Evolutionary conservation across 2,113 vertebrate genomes (phyloP), one percentile per base, ranked within the genome.

Genomic region (Gallinago undulata): DNA sequence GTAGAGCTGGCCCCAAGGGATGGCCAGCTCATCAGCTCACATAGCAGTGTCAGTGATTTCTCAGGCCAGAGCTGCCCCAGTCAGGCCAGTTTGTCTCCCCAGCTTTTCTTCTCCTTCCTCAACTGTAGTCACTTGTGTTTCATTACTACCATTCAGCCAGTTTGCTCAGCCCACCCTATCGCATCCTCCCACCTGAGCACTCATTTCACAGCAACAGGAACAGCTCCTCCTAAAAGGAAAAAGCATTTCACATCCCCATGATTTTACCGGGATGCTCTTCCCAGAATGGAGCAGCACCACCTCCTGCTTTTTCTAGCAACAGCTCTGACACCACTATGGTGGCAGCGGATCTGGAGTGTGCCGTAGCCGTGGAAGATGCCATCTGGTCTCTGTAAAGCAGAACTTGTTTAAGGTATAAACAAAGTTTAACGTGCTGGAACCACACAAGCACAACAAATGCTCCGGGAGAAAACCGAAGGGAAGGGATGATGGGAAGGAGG

Each of bases 11-110:
- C 57, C 68, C 39, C 3, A 4, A 25, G 55, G 31, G 94, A 27
- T 7, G 1, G 45, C 30, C 8, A 3, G 45, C 56, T 85, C 2
- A 0, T 63, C 67, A 76, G n/a, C 67, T 63, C 75, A 8, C 18
- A 1, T 6, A 45, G 73, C 79, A 74, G 22, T 1, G 8, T 6
- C 70, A 31, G 27, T 3, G n/a, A 68, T 22, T 69, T 15, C 76
- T 80, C 80, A 47, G 53, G 72, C n/a, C 73, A 80, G 10, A 60
- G 62, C 0, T 35, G 33, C 43, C 43, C 39, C 7, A 5, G 25
- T 27, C 64, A 81, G 45, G 41, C 6, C 45, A 80, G 28, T 43
- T 28, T 79, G 16, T 30, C 41, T 18, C 35, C 55, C 27, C 59
- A 91, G 69, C 23, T 81, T 51, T 21, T 84, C 56, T 25, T 19